A percentile compares a stretch with the other conserved stretches of the same genome.
These are phyloP conservation scores for Octonoba sinensis DNA, from an alignment of 2,888 invertebrate species.

Conservation along the genomic window DNA sequence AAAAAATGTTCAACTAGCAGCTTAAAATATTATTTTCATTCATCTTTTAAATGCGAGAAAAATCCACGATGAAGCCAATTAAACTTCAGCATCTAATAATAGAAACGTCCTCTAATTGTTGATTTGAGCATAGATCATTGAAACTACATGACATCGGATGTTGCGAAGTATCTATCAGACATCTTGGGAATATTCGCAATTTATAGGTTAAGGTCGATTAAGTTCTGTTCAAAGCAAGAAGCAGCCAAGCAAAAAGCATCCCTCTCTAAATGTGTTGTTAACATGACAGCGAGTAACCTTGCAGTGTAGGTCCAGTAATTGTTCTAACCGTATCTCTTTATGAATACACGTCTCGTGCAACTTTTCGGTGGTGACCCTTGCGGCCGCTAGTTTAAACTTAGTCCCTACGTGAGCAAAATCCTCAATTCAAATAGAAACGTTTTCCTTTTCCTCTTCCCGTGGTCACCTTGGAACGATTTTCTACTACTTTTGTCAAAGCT, in stretches of 20 bases:
- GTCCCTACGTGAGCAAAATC: constrained; percentile 30
- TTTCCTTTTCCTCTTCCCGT: not conserved
- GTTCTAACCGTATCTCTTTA: constrained; percentile 32
- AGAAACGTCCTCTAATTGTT: no score
- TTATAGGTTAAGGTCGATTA: constrained; percentile 17
- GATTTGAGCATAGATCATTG: no score
- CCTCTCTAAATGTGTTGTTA: constrained; percentile 6
- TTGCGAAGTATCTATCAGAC: no score
- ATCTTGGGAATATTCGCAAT: not conserved
- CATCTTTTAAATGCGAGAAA: no score
- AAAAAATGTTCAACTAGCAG: no score
- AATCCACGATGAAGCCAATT: no score
- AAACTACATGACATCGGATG: no score
- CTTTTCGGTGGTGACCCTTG: constrained; percentile 36
- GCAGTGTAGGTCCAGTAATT: constrained; percentile 26
- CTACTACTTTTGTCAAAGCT: constrained; percentile 29
- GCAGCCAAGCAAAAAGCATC: not conserved
- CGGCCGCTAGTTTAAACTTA: not conserved
- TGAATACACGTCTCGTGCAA: constrained; percentile 38
- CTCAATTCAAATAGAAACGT: constrained; percentile 18
- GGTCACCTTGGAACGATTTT: constrained; percentile 43
- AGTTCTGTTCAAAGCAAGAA: not conserved
- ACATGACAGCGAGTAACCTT: constrained; percentile 30
- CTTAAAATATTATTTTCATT: no score
- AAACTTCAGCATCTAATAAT: no score